A percentile compares a stretch with the other conserved stretches of the same genome.
phyloP scores from a whole-genome alignment of 2,888 invertebrate species.

The Rhingia campestris region DNA sequence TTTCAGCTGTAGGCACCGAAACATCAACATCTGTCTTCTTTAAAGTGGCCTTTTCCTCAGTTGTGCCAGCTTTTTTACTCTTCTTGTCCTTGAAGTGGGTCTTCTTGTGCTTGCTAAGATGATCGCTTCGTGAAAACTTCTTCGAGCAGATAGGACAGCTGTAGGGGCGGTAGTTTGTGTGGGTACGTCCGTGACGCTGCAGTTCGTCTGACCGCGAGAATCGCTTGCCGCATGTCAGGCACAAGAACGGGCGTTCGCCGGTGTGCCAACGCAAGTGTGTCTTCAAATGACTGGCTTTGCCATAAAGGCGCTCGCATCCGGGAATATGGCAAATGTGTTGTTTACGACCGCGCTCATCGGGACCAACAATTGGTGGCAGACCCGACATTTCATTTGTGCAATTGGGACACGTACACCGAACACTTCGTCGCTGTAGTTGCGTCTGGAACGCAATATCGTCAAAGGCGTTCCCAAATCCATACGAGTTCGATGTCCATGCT shows the following conservation, averaged over 20 bases:
- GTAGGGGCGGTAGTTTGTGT: slow-evolving; percentile 95
- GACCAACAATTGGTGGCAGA: slow-evolving; percentile 88
- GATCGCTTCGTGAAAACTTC: slow-evolving; percentile 95
- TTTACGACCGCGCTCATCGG: slow-evolving; percentile 89
- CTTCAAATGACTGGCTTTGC: slow-evolving; percentile 96
- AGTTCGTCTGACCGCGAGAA: slow-evolving; percentile 96
- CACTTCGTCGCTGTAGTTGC: slow-evolving; percentile 87
- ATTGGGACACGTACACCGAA: slow-evolving; percentile 91
- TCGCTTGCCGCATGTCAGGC: slow-evolving; percentile 93
- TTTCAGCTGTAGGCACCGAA: slow-evolving; percentile 43
- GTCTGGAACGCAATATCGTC: slow-evolving; percentile 82
- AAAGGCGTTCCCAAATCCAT: slow-evolving; percentile 80
- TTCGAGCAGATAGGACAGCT: slow-evolving; percentile 94
- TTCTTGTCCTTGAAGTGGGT: slow-evolving; percentile 87
- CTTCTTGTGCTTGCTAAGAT: slow-evolving; percentile 95
- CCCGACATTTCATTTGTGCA: slow-evolving; percentile 91
- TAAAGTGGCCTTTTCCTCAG: slow-evolving; percentile 78
- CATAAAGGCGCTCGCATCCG: slow-evolving; percentile 94
- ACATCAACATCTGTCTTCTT: slow-evolving; percentile 60
- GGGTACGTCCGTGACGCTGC: slow-evolving; percentile 93
- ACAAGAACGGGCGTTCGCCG: slow-evolving; percentile 94
- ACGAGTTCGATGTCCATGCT: slow-evolving; percentile 80
- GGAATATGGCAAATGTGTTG: slow-evolving; percentile 94
- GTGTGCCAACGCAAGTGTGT: slow-evolving; percentile 97
- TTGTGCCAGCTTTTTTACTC: slow-evolving; percentile 79